Base-by-base conservation (phyloP, 1,140 invertebrate genomes). In the Magallana gigas region DNA sequence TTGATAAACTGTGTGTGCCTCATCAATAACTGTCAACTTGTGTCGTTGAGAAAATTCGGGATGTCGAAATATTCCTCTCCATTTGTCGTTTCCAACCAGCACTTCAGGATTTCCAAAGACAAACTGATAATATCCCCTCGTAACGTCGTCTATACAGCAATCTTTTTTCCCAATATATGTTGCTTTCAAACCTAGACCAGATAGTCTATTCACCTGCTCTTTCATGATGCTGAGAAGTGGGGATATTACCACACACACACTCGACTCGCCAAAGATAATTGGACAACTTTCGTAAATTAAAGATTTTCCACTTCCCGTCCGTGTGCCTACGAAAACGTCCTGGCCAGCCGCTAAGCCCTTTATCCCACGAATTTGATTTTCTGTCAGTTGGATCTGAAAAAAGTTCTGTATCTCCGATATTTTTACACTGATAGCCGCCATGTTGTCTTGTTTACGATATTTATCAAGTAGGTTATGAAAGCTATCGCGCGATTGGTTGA, bases 231-330 rank as follows among this genome's bases (percentile, higher is more conserved):
- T n/a, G 8, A 84, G n/a, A 8, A 84, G 59, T n/a, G 83, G 83
- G 36, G 18, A 59, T 59, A 29, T 16, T 64, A 84, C 48, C 1
- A 84, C 29, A 16, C 58, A n/a, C 8, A 84, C 83, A 9, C 23
- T 62, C 14, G 14, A 18, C 12, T 14, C 23, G 18, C 57, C 36
- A 14, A 62, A 29, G 16, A 85, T 48, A n/a, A 64, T 62, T 7
- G 59, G 84, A 18, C 56, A 56, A 83, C 81, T 36, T 57, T 83
- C 76, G 64, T 86, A 86, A 9, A 23, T 23, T 23, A 23, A 48
- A 12, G 85, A 86, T 83, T 86, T 82, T 1, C 85, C 85, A 86
- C 85, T 86, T n/a, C 85, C 71, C 18, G 85, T 86, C 59, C 23
- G 23, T 23, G 23, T 23, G 23, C 23, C 23, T 23, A 23, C 48